These are phyloP conservation scores for Catotricha subobsoleta DNA, from an alignment of 2,888 invertebrate genomes.

Conservation along the genomic window DNA sequence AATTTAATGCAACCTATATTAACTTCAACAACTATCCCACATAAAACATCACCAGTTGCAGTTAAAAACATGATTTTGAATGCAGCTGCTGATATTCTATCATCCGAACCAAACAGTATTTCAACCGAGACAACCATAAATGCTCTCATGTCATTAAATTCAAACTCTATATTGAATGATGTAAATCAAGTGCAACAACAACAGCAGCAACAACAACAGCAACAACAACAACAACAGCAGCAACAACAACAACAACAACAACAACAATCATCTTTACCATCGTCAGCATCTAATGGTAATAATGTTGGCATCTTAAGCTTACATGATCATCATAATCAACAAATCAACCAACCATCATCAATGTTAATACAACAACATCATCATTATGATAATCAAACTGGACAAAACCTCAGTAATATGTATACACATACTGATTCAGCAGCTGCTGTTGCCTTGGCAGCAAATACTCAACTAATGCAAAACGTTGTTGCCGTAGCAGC, in stretches of 20 bases:
- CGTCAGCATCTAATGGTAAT: too few species aligned
- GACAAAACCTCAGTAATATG: not conserved
- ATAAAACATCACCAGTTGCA: slow-evolving; percentile 32
- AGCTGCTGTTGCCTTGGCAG: slow-evolving; percentile 1
- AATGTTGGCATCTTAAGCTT: too few species aligned
- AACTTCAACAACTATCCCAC: slow-evolving; percentile 9
- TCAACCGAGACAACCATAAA: slow-evolving; percentile 25
- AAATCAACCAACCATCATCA: not conserved
- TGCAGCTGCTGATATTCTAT: slow-evolving; percentile 52
- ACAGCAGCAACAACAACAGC: too few species aligned
- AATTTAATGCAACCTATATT: slow-evolving; percentile 20
- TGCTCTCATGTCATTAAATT: slow-evolving; percentile 15
- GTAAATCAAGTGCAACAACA: too few species aligned
- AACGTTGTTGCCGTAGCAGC: slow-evolving; percentile 1
- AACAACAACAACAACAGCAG: too few species aligned
- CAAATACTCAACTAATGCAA: slow-evolving; percentile 1
- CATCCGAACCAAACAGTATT: slow-evolving; percentile 41
- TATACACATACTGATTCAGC: slow-evolving; percentile 1
- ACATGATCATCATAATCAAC: too few species aligned
- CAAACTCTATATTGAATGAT: slow-evolving; percentile 10
- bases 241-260: too few species aligned
- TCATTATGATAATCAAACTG: not conserved
- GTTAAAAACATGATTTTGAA: slow-evolving; percentile 60
- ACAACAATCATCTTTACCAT: slow-evolving; percentile 14
- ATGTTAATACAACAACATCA: too few species aligned